Conservation (phyloP, 2,113 vertebrate species). For the Pelecanoides urinatrix region DNA sequence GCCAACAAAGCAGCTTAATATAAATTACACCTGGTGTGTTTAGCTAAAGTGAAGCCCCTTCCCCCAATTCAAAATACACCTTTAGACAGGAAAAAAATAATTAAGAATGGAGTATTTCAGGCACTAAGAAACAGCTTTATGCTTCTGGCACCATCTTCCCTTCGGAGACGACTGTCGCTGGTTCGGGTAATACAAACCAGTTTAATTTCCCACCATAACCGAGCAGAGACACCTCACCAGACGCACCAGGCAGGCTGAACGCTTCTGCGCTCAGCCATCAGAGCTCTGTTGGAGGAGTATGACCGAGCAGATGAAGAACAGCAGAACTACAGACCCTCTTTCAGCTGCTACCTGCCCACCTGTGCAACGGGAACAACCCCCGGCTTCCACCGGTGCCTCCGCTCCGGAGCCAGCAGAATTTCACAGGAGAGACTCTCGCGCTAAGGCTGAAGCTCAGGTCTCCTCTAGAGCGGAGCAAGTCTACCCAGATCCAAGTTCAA, state of each 20-base stretch:
- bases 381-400: not conserved
- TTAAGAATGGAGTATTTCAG: not conserved
- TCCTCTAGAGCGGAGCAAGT: not conserved
- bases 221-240: not conserved
- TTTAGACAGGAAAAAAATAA: not conserved
- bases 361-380: too few species aligned
- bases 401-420: too few species aligned
- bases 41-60: rapidly evolving
- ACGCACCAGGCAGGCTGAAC: not conserved
- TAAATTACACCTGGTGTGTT: not conserved
- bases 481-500: not conserved
- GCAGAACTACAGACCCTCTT: too few species aligned
- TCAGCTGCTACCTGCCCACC: not conserved
- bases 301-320: not conserved
- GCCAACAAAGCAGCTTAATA: not conserved
- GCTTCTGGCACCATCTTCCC: not conserved
- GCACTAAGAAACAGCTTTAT: not conserved
- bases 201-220: too few species aligned
- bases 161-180: not conserved
- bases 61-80: not conserved
- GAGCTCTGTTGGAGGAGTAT: not conserved
- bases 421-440: not conserved
- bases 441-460: rapidly evolving
- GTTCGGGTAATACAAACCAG: too few species aligned
- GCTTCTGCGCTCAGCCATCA: not conserved